A percentile compares a stretch with the other conserved stretches of the same genome.
Evolutionary conservation across 1,140 invertebrate genomes (phyloP).

Genomic region (Physella acuta): DNA sequence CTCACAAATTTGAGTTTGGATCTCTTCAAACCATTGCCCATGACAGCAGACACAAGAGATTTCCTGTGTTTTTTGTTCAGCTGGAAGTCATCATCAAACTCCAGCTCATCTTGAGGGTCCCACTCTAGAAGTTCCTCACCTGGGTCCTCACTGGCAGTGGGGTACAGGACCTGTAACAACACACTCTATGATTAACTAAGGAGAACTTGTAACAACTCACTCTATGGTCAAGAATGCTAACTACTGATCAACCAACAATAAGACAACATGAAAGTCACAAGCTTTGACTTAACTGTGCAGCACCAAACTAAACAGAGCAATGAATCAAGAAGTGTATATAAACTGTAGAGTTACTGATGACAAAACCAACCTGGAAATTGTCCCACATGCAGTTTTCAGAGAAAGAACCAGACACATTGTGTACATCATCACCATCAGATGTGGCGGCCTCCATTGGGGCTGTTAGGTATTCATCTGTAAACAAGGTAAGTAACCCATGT

Average conservation of each 20-base stretch:
- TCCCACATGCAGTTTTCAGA: conserved; percentile 76
- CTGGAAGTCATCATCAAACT: conserved; percentile 50
- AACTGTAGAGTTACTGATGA: too few relatives aligned
- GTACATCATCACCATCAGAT: conserved; percentile 59
- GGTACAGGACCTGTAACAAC: conserved; percentile 36
- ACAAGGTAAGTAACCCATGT: neutral
- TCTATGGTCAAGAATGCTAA: too few relatives aligned
- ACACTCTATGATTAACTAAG: too few relatives aligned
- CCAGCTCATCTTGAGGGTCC: conserved; percentile 40
- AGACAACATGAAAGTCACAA: too few relatives aligned
- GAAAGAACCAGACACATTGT: conserved; percentile 70
- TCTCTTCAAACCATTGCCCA: neutral
- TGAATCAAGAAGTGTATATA: too few relatives aligned
- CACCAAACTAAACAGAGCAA: too few relatives aligned
- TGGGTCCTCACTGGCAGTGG: conserved; percentile 46
- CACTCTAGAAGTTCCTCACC: conserved; percentile 45
- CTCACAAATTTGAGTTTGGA: conserved; percentile 26
- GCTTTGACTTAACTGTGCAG: too few relatives aligned
- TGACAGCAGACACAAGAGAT: too few relatives aligned
- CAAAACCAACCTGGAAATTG: conserved; percentile 65
- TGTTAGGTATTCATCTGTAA: conserved; percentile 36
- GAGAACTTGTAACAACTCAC: too few relatives aligned
- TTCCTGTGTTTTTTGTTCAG: too few relatives aligned
- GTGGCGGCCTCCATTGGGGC: conserved; percentile 30
- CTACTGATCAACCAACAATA: too few relatives aligned